Percentiles rank a stretch among this genome's conserved stretches.
Evolutionary conservation across 2,888 invertebrate species (phyloP).

Genomic region (Cheilosia grossa): DNA sequence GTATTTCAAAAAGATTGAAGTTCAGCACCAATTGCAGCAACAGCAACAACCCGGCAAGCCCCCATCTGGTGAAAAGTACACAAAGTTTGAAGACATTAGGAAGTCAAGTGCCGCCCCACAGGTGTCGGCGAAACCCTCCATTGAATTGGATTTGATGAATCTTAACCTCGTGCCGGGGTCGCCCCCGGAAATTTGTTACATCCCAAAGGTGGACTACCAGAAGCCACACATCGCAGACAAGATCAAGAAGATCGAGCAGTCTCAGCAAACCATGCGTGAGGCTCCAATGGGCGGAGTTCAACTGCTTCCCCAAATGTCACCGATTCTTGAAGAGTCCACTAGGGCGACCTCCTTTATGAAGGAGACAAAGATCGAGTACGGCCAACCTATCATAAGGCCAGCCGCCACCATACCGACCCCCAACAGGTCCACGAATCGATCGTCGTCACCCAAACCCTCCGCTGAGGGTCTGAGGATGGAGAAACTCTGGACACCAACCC

Average conservation of each 20-base stretch:
- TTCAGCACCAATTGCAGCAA: conserved; percentile 77
- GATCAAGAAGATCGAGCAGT: conserved; percentile 86
- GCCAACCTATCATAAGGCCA: conserved; percentile 82
- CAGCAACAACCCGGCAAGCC: conserved; percentile 56
- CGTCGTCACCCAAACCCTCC: conserved; percentile 85
- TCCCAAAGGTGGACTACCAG: conserved; percentile 84
- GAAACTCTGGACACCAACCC: conserved; percentile 86
- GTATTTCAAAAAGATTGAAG: conserved; percentile 87
- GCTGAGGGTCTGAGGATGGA: conserved; percentile 88
- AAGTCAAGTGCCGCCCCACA: conserved; percentile 29
- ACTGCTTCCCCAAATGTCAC: conserved; percentile 83
- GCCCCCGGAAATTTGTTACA: conserved; percentile 88
- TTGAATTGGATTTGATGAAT: conserved; percentile 81
- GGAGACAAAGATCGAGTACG: conserved; percentile 80
- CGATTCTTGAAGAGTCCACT: conserved; percentile 63
- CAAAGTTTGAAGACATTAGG: conserved; percentile 81
- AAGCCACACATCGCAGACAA: conserved; percentile 85
- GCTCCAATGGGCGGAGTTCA: conserved; percentile 85
- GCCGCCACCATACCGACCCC: conserved; percentile 80
- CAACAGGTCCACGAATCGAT: conserved; percentile 79
- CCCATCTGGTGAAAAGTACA: conserved; percentile 82
- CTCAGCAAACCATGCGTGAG: conserved; percentile 84
- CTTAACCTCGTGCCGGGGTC: conserved; percentile 87
- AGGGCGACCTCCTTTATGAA: conserved; percentile 77
- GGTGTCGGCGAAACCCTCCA: conserved; percentile 17